Base-by-base conservation (phyloP, 2,888 invertebrate species). In the Hololepta plana region DNA sequence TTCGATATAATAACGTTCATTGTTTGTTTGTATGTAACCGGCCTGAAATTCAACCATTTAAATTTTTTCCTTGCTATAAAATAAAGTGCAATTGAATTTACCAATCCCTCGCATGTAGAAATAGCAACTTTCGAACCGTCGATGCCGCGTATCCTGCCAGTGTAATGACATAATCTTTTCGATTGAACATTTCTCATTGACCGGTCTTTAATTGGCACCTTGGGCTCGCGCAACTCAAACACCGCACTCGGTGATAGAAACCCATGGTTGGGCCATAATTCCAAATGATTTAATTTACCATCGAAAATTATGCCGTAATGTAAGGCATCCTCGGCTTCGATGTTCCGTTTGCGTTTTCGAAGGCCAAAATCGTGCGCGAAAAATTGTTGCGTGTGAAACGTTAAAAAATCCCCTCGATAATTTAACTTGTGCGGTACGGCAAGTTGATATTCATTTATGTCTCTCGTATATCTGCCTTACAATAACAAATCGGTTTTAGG, bases 1-100 rank as follows among this genome's bases (percentile, higher is more conserved):
- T 42, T 71, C 70, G 28, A 71, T 63, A 38, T 65, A 65, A 44
- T 63, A 70, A 30, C 60, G 53, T 14, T 54, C 54, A 11, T 56
- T 48, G 32, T 57, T 43, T 3, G 62, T 53, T 31, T 54, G 49
- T 28, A 71, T 46, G 40, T 65, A 61, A 13, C 70, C 70, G 29
- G 57, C 60, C 68, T 62, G 35, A 30, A 43, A 44, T 10, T 21
- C 6, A 8, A 17, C 17, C n/a, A 7, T 17, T 17, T 17, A 17
- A 17, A 17, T 17, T 6, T 17, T 17, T 17, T 17, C 17, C 17
- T 6, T 7, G 17, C 17, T 7, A 17, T 7, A 17, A 17, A 17
- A 17, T 17, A 7, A 7, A n/a, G 17, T 24, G n/a, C 10, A 15
- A 13, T 3, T 7, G 19, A 7, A 25, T 38, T 36, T 43, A 52